Evolutionary conservation across 2,888 invertebrate species (phyloP).

Genomic region (Biston stratarius): DNA sequence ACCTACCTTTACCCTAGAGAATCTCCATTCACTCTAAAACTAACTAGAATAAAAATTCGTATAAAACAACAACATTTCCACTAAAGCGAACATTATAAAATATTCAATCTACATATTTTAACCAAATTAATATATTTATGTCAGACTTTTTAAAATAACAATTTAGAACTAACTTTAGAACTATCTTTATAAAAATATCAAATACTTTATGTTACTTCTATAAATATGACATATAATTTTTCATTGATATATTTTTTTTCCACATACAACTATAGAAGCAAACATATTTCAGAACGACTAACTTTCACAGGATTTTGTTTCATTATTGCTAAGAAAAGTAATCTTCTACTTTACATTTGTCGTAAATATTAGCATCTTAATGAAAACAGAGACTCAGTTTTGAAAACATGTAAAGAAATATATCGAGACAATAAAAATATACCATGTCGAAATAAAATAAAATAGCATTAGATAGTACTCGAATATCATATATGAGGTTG

Average conservation of each 20-base stretch:
- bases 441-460: conserved; percentile 13
- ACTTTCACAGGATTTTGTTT: not conserved
- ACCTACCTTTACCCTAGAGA: conserved; percentile 10
- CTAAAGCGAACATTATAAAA: conserved; percentile 18
- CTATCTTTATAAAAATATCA: conserved; percentile 28
- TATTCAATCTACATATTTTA: conserved; percentile 32
- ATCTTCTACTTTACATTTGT: not conserved
- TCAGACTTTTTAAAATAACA: conserved; percentile 35
- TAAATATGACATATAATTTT: conserved; percentile 2
- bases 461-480: conserved; percentile 12
- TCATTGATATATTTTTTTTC: not conserved
- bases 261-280: not conserved
- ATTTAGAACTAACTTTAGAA: conserved; percentile 22
- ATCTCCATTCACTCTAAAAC: conserved; percentile 10
- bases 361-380: not conserved
- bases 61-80: conserved; percentile 14
- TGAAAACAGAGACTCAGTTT: conserved; percentile 35
- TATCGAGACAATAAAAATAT: conserved; percentile 13
- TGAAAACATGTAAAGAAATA: conserved; percentile 14
- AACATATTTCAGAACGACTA: not conserved
- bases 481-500: conserved; percentile 20
- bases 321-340: not conserved
- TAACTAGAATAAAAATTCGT: conserved; percentile 11
- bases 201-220: conserved; percentile 19
- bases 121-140: conserved; percentile 30